A percentile compares a stretch with the other conserved stretches of the same genome.
Conservation (phyloP, 2,113 vertebrate genomes). For the Microcebus ravelobensis region DNA sequence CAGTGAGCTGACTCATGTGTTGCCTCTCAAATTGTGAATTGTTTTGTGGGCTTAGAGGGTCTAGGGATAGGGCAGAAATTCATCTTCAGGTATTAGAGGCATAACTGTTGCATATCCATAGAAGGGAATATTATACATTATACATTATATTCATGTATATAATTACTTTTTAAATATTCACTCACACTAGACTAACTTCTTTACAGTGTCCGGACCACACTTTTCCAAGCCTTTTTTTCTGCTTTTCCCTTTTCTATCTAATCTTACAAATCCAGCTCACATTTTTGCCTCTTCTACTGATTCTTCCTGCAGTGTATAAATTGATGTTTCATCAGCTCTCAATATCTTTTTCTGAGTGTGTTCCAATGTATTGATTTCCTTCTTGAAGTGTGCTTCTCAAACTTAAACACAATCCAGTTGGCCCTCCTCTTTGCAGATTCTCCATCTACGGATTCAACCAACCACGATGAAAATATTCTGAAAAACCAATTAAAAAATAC, state of each 20-base stretch:
- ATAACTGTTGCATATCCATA: not conserved
- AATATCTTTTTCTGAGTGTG: not conserved
- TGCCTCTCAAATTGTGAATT: not conserved
- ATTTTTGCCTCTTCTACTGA: not conserved
- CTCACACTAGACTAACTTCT: not conserved
- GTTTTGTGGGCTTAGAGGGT: not conserved
- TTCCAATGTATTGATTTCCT: not conserved
- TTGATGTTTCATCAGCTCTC: not conserved
- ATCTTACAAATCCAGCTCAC: not conserved
- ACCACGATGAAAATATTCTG: not conserved
- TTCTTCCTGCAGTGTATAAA: not conserved
- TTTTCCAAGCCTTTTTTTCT: not conserved
- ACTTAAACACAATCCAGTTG: not conserved
- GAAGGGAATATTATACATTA: not conserved
- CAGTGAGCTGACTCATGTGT: not conserved
- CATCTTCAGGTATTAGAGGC: not conserved
- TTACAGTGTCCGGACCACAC: not conserved
- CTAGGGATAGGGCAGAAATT: not conserved
- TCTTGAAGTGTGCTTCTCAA: slow-evolving; percentile 22
- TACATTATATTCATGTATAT: not conserved
- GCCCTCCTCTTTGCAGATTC: not conserved
- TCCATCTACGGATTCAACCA: not conserved
- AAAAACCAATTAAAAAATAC: not conserved
- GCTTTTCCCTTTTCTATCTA: not conserved
- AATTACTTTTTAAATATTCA: slow-evolving; percentile 1